Conservation (phyloP, 2,797 vertebrate species). For the Mus caroli region DNA sequence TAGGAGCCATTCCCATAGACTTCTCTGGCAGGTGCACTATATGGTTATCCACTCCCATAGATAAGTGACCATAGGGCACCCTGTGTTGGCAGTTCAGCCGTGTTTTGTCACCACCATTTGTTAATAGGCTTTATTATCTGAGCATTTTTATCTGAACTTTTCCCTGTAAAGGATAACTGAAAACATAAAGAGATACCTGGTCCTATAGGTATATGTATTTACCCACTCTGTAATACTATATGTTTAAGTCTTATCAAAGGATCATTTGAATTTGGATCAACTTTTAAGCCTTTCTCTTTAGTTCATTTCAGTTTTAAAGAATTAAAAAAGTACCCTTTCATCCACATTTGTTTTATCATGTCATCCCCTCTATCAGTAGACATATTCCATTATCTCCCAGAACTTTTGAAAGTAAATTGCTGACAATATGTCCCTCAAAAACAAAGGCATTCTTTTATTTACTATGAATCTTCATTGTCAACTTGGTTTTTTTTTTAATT, state of each 20-base stretch:
- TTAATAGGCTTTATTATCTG: neutral
- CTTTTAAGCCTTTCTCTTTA: slow-evolving; percentile 46
- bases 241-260: slow-evolving; percentile 26
- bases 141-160: slow-evolving; percentile 37
- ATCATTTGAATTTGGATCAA: slow-evolving; percentile 30
- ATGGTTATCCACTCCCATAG: neutral
- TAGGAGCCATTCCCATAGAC: neutral
- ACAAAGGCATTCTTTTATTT: slow-evolving; percentile 36
- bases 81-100: neutral
- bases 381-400: neutral
- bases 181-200: neutral
- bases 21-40: neutral
- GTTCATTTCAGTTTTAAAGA: slow-evolving; percentile 35
- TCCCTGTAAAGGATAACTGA: slow-evolving; percentile 27
- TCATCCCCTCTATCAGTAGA: neutral
- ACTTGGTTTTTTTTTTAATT: no score
- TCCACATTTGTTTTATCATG: slow-evolving; percentile 22
- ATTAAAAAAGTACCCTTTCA: neutral
- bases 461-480: neutral
- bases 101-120: neutral
- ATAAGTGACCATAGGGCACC: neutral
- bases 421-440: neutral
- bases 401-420: slow-evolving; percentile 19
- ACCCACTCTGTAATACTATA: neutral
- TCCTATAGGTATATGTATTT: slow-evolving; percentile 7